phyloP scores from a whole-genome alignment of 2,797 vertebrate species.

The Poeciliopsis presidionis region DNA sequence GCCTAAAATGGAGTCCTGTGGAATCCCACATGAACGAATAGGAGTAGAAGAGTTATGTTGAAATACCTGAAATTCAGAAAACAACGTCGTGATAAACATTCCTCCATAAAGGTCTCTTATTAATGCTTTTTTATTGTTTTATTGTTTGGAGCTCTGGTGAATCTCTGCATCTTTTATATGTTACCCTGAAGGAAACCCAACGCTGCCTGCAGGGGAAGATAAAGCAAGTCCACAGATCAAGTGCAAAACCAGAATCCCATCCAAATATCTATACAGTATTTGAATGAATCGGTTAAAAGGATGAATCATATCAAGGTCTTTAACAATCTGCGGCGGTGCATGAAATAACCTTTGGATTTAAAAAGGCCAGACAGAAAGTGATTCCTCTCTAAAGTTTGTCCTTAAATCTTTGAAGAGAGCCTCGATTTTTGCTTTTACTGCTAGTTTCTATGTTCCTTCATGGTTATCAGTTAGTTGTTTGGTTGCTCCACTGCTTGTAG shows the following conservation, averaged over 20 bases:
- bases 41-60: background rate
- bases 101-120: background rate
- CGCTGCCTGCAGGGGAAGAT: background rate
- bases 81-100: background rate
- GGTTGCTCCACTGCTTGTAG: background rate
- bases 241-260: background rate
- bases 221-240: background rate
- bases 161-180: background rate
- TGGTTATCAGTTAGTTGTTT: background rate
- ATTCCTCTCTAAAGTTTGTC: background rate
- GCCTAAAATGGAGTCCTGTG: background rate
- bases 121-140: no score
- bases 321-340: background rate
- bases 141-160: background rate
- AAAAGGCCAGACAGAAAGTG: background rate
- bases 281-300: background rate
- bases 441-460: background rate
- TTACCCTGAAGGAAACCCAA: background rate
- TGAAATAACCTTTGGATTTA: background rate
- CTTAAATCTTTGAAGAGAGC: background rate
- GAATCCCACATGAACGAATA: background rate
- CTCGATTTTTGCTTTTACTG: background rate
- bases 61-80: background rate
- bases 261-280: background rate
- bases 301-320: background rate